Evolutionary conservation across 2,888 invertebrate genomes (phyloP).

Genomic region (Dryobota labecula): DNA sequence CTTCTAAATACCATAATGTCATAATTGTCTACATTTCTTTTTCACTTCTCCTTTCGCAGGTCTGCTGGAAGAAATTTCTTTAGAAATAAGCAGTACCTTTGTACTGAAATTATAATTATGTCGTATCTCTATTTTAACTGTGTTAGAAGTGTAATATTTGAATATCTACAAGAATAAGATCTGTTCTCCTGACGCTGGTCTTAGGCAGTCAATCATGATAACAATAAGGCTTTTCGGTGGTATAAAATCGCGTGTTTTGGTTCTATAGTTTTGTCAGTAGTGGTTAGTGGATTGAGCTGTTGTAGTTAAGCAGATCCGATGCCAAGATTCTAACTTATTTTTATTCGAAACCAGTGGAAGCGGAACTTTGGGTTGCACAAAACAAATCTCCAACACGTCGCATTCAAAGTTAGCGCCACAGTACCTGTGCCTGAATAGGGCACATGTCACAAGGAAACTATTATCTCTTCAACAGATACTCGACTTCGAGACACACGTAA

Average conservation of each 20-base stretch:
- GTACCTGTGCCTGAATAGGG: slow-evolving; percentile 22
- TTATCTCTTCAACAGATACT: slow-evolving; percentile 42
- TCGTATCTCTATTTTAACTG: no score
- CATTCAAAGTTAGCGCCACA: slow-evolving; percentile 16
- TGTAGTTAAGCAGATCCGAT: background rate
- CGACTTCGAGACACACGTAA: slow-evolving; percentile 39
- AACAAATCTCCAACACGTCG: background rate
- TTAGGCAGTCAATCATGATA: background rate
- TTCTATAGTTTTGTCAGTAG: background rate
- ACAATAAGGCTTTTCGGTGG: background rate
- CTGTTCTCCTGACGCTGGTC: background rate
- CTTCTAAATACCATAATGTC: background rate
- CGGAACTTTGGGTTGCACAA: background rate
- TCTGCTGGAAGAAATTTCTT: no score
- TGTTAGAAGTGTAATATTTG: background rate
- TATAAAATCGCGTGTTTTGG: background rate
- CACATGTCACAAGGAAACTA: slow-evolving; percentile 37
- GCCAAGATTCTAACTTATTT: background rate
- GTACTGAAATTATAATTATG: no score
- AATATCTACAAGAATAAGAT: background rate
- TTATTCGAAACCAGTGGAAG: background rate
- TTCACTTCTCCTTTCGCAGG: no score
- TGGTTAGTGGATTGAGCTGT: background rate
- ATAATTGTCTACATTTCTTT: no score
- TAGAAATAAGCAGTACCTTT: no score